Evolutionary conservation across 2,797 vertebrate genomes (phyloP).

Genomic region (Corythornis leucogaster): DNA sequence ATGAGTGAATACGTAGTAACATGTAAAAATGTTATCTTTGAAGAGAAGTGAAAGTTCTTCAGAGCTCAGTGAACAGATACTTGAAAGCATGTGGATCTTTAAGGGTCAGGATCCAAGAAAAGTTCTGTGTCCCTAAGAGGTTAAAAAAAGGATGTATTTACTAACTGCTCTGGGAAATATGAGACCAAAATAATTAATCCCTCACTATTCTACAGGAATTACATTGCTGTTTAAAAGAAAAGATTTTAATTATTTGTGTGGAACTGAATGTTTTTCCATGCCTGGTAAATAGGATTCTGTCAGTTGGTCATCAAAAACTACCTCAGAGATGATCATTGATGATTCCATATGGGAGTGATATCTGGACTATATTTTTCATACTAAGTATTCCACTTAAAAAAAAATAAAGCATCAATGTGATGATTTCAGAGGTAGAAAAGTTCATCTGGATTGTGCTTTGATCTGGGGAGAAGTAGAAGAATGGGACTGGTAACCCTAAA

Average conservation of each 20-base stretch:
- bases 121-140: background rate
- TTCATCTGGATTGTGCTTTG: background rate
- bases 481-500: background rate
- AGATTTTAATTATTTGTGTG: background rate
- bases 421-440: background rate
- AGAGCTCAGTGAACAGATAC: background rate
- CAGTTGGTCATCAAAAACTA: background rate
- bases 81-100: background rate
- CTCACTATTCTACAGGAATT: background rate
- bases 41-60: background rate
- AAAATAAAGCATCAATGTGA: background rate
- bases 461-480: background rate
- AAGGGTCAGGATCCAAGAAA: background rate
- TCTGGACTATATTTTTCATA: background rate
- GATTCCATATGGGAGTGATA: background rate
- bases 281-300: background rate
- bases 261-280: background rate
- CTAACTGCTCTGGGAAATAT: background rate
- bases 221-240: background rate
- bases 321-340: background rate
- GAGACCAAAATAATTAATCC: background rate
- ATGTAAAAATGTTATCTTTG: background rate
- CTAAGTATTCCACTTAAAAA: background rate
- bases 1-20: background rate
- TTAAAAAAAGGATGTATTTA: background rate